These are phyloP conservation scores for Cettia cetti DNA, from an alignment of 2,113 vertebrate genomes.

Conservation along the genomic window DNA sequence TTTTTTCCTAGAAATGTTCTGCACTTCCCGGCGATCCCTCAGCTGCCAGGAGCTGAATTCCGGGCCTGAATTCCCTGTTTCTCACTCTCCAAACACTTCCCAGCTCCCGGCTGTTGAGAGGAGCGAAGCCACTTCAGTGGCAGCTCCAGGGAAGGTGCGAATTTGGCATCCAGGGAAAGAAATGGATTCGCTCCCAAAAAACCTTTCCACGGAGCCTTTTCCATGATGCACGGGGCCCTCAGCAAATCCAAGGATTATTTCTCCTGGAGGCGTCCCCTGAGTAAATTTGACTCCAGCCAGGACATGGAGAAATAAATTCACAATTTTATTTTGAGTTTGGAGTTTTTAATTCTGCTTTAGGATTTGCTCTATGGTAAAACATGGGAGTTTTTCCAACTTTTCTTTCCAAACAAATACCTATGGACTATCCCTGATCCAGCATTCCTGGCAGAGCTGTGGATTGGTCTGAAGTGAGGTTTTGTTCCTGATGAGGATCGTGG, in stretches of 20 bases:
- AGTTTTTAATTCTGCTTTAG: not conserved
- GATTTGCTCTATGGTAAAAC: not conserved
- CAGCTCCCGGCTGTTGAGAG: not conserved
- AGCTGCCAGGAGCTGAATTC: not conserved
- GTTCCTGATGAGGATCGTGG: not conserved
- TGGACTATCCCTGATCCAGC: rapidly evolving
- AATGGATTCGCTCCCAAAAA: not conserved
- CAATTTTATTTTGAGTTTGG: not conserved
- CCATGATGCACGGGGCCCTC: not conserved
- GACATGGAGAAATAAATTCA: not conserved
- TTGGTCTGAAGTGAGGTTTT: rapidly evolving
- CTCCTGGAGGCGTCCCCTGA: not conserved
- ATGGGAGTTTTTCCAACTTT: not conserved
- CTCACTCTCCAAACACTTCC: conserved; percentile 7
- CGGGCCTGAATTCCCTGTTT: not conserved
- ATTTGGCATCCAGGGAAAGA: not conserved
- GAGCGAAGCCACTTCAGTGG: not conserved
- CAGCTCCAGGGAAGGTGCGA: not conserved
- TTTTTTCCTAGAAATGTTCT: too few relatives aligned
- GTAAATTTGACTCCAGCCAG: not conserved
- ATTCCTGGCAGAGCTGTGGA: not conserved
- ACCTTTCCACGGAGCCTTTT: not conserved
- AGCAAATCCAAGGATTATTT: not conserved
- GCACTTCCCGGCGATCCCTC: too few relatives aligned
- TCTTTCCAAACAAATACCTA: not conserved